Evolutionary conservation across 2,797 vertebrate species (phyloP), one percentile per base, ranked within the genome.

Genomic region (Streptopelia turtur): DNA sequence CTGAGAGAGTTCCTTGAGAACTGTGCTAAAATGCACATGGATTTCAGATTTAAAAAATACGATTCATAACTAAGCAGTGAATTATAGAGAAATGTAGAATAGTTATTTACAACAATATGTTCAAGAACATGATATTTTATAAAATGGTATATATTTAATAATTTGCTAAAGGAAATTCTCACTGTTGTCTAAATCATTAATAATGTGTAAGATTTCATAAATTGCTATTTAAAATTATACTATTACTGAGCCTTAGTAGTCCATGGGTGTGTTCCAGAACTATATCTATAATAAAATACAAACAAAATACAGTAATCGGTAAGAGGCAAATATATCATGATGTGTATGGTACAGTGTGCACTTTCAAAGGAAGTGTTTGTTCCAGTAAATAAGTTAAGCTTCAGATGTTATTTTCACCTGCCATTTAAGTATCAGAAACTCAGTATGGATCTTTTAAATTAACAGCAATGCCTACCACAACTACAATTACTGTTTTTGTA

Each of bases 1-100:
- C 84, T 89, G n/a, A 89, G 74, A 90, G 72, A 92, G 63, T 83
- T 92, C 93, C 86, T 95, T 89, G 87, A 91, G 91, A 95, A 82
- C 87, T 94, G 6, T 90, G 71, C 68, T 89, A 66, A 81, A 83
- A 77, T 91, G 10, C 76, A 89, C 47, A 64, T 24, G 52, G 66
- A 94, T 95, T 96, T 96, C 49, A 77, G 92, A 82, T 71, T 47
- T 4, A 91, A 93, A 69, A 94, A 80, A 57, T 52, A 22, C 27
- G 28, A 64, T 68, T 87, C 39, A 47, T 83, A 75, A 52, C 30
- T 85, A 63, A 94, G 50, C 56, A 81, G 78, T 87, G 71, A 95
- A 80, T 41, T 85, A 43, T 53, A 82, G 78, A 81, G 70, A 94
- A 93, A 93, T 80, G 4, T 69, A 63, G 80, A 75, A 41, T 59